Evolutionary conservation across 2,113 vertebrate species (phyloP).

Genomic region (Galeopterus variegatus): DNA sequence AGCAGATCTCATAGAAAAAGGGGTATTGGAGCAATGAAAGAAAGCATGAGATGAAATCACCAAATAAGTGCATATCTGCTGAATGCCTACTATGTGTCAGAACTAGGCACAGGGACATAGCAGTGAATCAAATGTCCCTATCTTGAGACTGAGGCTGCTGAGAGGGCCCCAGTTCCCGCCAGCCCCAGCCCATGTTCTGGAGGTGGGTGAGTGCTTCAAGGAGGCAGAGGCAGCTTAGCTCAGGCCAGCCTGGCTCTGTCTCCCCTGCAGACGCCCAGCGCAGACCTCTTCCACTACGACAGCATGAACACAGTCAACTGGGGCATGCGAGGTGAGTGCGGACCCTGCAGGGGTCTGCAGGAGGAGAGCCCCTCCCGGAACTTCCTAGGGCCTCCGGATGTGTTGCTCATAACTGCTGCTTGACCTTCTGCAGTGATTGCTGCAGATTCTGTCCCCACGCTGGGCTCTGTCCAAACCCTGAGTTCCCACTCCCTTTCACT

Average conservation of each 20-base stretch:
- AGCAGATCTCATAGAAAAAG: not conserved
- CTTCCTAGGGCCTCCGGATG: not conserved
- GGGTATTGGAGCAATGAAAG: not conserved
- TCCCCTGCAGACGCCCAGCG: slow-evolving; percentile 90
- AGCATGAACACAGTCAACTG: slow-evolving; percentile 96
- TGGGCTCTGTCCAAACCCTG: not conserved
- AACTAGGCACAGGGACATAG: not conserved
- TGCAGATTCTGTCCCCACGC: not conserved
- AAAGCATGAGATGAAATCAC: not conserved
- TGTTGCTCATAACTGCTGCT: not conserved
- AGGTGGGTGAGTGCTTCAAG: not conserved
- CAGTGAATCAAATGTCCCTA: not conserved
- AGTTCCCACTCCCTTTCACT: slow-evolving; percentile 11
- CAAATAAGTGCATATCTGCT: not conserved
- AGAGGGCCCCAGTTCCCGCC: rapidly evolving
- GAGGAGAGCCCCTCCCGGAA: not conserved
- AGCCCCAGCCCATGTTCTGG: not conserved
- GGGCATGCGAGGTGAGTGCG: slow-evolving; percentile 94
- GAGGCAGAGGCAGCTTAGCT: not conserved
- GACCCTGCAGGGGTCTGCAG: not conserved
- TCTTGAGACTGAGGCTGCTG: not conserved
- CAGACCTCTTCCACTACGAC: slow-evolving; percentile 98
- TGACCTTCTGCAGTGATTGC: not conserved
- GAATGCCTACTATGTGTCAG: not conserved
- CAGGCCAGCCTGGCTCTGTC: slow-evolving; percentile 57